phyloP scores from a whole-genome alignment of 2,797 vertebrate genomes.

The Antrozous pallidus region DNA sequence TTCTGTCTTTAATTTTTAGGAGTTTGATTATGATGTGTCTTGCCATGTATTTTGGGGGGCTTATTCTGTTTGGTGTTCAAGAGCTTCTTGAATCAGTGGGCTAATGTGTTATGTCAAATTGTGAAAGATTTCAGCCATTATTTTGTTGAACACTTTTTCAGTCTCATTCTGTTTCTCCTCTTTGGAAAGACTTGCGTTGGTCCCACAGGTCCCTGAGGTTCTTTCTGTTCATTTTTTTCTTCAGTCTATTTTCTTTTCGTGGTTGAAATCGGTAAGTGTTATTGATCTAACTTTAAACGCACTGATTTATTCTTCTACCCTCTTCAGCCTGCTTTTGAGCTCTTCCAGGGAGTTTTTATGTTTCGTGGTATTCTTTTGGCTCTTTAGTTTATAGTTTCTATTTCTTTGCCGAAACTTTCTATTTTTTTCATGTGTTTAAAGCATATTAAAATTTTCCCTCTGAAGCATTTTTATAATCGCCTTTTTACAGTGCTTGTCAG shows the following conservation, averaged over 20 bases:
- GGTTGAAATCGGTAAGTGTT: neutral
- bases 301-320: neutral
- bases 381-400: neutral
- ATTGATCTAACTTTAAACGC: neutral
- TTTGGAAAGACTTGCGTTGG: neutral
- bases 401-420: neutral
- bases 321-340: neutral
- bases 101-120: neutral
- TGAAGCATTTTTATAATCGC: neutral
- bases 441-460: neutral
- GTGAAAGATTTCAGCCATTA: neutral
- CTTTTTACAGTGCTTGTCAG: neutral
- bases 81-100: neutral
- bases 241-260: neutral
- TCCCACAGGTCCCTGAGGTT: neutral
- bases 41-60: neutral
- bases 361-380: neutral
- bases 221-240: neutral
- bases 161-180: neutral
- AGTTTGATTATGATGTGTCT: neutral
- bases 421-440: neutral
- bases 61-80: neutral
- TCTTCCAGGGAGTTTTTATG: neutral
- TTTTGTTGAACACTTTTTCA: neutral
- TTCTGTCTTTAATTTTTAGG: neutral